Percentiles rank a stretch among this genome's conserved stretches.
These are phyloP conservation scores for Didymodactylos carnosus DNA, from an alignment of 2,888 invertebrate genomes.

Conservation along the genomic window DNA sequence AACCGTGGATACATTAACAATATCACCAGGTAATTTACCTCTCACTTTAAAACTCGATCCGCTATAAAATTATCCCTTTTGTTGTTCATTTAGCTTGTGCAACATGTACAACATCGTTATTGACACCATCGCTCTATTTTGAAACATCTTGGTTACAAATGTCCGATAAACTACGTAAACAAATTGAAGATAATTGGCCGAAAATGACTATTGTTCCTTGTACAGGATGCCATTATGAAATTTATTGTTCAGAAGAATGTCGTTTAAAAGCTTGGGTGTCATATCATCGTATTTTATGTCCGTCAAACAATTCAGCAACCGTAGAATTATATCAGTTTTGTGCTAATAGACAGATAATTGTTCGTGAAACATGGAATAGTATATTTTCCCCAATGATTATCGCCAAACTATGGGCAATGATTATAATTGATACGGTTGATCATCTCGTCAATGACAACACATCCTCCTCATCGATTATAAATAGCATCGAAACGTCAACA, in stretches of 20 bases:
- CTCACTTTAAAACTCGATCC: no score
- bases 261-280: constrained; percentile 20
- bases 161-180: neutral
- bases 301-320: constrained; percentile 17
- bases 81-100: no score
- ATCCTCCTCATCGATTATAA: no score
- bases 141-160: constrained; percentile 8
- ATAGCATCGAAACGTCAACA: no score
- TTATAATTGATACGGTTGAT: constrained; percentile 18
- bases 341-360: neutral
- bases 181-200: neutral
- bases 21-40: no score
- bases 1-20: constrained; percentile 17
- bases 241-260: constrained; percentile 21
- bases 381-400: constrained; percentile 22
- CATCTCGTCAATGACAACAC: no score
- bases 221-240: constrained; percentile 17
- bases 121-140: constrained; percentile 21
- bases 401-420: constrained; percentile 21
- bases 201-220: constrained; percentile 16
- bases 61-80: no score
- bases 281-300: constrained; percentile 23
- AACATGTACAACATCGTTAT: constrained; percentile 20
- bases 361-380: constrained; percentile 21
- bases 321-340: constrained; percentile 20